Conservation (phyloP, 2,888 invertebrate genomes). For the Hypercompe scribonia region DNA sequence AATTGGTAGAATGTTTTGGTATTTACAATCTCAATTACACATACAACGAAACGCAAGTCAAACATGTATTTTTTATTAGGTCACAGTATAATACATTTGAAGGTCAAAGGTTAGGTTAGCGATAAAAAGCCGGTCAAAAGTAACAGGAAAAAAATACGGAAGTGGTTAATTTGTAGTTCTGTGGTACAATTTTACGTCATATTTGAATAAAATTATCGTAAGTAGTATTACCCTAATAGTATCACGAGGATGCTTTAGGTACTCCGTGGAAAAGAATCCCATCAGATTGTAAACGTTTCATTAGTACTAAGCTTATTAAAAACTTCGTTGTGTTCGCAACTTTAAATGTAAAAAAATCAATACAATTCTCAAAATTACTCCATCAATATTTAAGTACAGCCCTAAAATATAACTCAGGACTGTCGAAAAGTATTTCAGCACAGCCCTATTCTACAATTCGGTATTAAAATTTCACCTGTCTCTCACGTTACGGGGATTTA, state of each 20-base stretch:
- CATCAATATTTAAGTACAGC: not conserved
- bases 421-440: constrained; percentile 10
- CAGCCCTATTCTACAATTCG: constrained; percentile 47
- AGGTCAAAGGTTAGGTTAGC: not conserved
- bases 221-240: not conserved
- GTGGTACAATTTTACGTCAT: not conserved
- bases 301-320: not conserved
- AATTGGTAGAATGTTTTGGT: too few species aligned
- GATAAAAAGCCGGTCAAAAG: not conserved
- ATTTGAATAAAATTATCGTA: not conserved
- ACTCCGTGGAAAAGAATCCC: not conserved
- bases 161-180: not conserved
- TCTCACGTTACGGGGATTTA: constrained; percentile 48
- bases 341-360: not conserved
- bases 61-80: not conserved
- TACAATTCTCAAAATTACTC: too few species aligned
- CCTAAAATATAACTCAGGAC: not conserved
- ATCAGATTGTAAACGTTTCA: not conserved
- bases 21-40: too few species aligned
- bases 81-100: not conserved
- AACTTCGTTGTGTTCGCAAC: not conserved
- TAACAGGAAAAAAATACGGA: not conserved
- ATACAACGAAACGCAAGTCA: not conserved
- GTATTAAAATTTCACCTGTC: constrained; percentile 71
- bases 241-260: not conserved